phyloP scores from a whole-genome alignment of 2,113 vertebrate species.

The Talpa occidentalis region DNA sequence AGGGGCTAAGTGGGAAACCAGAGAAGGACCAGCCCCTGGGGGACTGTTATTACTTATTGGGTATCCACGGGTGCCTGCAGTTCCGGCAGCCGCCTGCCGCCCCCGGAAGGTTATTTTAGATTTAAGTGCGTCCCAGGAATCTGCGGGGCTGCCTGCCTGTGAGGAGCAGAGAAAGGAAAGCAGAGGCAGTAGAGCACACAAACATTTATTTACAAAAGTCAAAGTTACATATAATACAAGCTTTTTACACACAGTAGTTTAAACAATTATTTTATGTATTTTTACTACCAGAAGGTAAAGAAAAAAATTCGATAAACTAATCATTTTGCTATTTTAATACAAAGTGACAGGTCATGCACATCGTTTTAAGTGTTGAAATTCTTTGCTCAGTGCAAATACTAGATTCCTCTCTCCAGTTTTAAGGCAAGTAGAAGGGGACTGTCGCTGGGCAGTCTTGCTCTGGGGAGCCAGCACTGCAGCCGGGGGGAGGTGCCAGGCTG shows the following conservation, averaged over 20 bases:
- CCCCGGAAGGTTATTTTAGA: no score
- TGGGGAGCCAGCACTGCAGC: background rate
- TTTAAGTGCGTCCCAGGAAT: background rate
- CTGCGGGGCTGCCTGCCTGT: background rate
- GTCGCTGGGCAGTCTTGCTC: background rate
- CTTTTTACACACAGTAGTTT: slow-evolving; percentile 86
- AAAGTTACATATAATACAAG: slow-evolving; percentile 89
- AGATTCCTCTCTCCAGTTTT: slow-evolving; percentile 88
- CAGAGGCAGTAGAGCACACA: slow-evolving; percentile 76
- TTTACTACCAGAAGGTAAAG: slow-evolving; percentile 85
- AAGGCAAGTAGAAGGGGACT: slow-evolving; percentile 87
- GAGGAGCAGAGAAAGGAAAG: background rate
- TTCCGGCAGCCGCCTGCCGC: background rate
- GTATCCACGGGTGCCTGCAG: background rate
- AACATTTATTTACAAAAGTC: slow-evolving; percentile 89
- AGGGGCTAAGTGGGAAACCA: background rate
- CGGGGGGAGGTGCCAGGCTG: background rate
- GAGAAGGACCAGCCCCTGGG: background rate
- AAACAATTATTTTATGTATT: slow-evolving; percentile 70
- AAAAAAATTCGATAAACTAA: slow-evolving; percentile 86
- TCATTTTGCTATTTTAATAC: slow-evolving; percentile 83
- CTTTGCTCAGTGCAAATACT: slow-evolving; percentile 89
- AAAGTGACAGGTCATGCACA: slow-evolving; percentile 87
- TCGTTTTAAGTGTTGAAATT: slow-evolving; percentile 70
- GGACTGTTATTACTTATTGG: background rate